Conservation (phyloP, 2,888 invertebrate species). For the Flabesymbios commensalis region DNA sequence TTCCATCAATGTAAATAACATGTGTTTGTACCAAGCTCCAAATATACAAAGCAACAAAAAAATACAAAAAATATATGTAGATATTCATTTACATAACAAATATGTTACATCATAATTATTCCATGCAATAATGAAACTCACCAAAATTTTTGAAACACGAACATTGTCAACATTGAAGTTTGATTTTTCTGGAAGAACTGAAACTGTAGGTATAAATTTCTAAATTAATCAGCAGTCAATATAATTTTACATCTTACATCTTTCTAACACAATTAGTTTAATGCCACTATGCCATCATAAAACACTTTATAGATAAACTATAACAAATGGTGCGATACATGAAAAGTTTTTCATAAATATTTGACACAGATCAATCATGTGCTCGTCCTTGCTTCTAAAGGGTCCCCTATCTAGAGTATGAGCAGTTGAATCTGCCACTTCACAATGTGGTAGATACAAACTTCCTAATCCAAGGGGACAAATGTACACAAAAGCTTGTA, state of each 20-base stretch:
- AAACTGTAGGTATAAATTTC: slow-evolving; percentile 64
- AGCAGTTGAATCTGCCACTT: too few relatives aligned
- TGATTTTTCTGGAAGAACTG: slow-evolving; percentile 78
- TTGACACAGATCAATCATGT: not conserved
- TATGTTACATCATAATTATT: not conserved
- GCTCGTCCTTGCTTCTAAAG: too few relatives aligned
- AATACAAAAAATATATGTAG: too few relatives aligned
- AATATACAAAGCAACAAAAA: too few relatives aligned
- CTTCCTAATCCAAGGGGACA: too few relatives aligned
- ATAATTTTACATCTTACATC: not conserved
- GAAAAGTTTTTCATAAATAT: not conserved
- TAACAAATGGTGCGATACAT: not conserved
- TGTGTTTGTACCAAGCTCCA: too few relatives aligned
- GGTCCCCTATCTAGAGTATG: too few relatives aligned
- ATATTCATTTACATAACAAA: not conserved
- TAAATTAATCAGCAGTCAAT: not conserved
- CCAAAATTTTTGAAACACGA: slow-evolving; percentile 83
- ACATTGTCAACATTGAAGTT: slow-evolving; percentile 98
- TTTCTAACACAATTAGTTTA: too few relatives aligned
- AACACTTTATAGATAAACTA: not conserved
- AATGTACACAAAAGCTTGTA: too few relatives aligned
- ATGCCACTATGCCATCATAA: too few relatives aligned
- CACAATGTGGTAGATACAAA: too few relatives aligned
- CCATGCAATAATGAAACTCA: slow-evolving; percentile 52
- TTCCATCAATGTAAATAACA: too few relatives aligned